Conservation (phyloP, 2,113 vertebrate genomes). For the Fukomys damarensis region DNA sequence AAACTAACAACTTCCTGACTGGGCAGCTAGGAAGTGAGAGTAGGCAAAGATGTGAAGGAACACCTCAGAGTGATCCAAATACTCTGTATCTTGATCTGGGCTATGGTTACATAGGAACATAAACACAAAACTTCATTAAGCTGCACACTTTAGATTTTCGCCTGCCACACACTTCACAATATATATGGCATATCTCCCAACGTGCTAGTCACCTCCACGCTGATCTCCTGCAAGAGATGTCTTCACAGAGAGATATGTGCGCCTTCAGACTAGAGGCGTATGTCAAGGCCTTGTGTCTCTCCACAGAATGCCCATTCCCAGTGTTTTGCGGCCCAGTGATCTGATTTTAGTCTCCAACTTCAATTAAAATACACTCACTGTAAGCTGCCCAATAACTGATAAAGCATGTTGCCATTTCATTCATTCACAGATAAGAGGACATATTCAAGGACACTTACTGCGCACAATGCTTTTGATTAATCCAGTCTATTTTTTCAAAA, state of each 20-base stretch:
- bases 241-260: neutral
- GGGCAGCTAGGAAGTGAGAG: neutral
- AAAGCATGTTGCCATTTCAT: neutral
- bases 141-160: neutral
- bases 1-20: neutral
- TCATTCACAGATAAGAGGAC: neutral
- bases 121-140: neutral
- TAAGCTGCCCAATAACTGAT: slow-evolving; percentile 13
- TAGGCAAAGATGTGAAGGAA: neutral
- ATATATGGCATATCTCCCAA: neutral
- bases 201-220: neutral
- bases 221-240: neutral
- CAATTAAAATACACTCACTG: neutral
- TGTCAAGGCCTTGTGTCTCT: neutral
- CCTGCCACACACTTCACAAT: neutral
- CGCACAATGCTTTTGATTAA: neutral
- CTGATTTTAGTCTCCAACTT: neutral
- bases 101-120: neutral
- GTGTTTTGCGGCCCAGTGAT: neutral
- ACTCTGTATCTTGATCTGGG: neutral
- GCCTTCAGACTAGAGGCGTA: neutral
- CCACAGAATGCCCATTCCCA: neutral
- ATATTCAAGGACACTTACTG: neutral
- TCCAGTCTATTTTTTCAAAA: neutral
- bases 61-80: neutral